Evolutionary conservation across 2,113 vertebrate genomes (phyloP), one percentile per base, ranked within the genome.

Genomic region (Rhinoderma darwinii): DNA sequence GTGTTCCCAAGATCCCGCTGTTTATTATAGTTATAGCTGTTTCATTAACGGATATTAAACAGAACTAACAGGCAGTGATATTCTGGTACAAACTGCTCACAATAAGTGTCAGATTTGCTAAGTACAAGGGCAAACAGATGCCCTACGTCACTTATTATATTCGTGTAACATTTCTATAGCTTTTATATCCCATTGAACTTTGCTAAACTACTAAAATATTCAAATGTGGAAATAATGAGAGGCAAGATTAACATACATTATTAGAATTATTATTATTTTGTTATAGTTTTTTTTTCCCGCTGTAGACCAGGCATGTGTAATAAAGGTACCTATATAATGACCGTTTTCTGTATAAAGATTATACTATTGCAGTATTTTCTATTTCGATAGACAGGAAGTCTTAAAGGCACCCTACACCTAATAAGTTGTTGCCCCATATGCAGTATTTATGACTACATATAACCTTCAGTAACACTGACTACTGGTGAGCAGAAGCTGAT

Each of bases 41-140:
- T 94, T 91, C 37, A 88, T 91, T 91, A 93, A 88, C 90, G 90
- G 89, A 84, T 91, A 93, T 92, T 92, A 90, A 93, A 89, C 89
- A 82, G 85, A 84, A 70, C 89, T 90, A 90, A 89, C 92, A 88
- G 63, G 68, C 70, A 70, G 76, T 89, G 92, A 92, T 92, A 91
- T 85, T 78, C 2, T 30, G 79, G 86, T 89, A 74, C 44, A 44
- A 59, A 25, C 87, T 88, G 59, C 77, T 89, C 80, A 87, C 66
- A 82, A 51, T 90, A 86, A 72, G 75, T 70, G 88, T 91, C 91
- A 82, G 66, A 68, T 88, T 89, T 89, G 14, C 70, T 78, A 88
- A 89, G 89, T 89, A 77, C 80, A 22, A 22, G 89, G 82, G 41
- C 59, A 80, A 86, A 79, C 75, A 78, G 59, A 86, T 41, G 27